These are phyloP conservation scores for Hoplostethus mediterraneus DNA, from an alignment of 2,797 vertebrate genomes.

Conservation along the genomic window DNA sequence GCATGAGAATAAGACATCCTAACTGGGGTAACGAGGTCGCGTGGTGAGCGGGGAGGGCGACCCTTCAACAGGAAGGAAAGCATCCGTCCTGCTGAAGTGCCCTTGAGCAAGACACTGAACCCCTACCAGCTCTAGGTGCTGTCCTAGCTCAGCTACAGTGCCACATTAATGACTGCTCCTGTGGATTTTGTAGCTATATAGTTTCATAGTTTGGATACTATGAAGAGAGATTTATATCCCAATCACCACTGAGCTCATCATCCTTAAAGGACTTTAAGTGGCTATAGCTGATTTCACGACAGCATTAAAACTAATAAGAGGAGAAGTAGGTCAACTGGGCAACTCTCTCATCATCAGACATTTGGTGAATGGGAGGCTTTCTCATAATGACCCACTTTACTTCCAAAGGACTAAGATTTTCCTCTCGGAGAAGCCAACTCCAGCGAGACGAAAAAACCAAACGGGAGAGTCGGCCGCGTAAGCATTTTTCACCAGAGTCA, in stretches of 20 bases:
- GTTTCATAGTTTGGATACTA: constrained; percentile 9
- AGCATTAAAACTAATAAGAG: constrained; percentile 11
- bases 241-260: constrained; percentile 3
- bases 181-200: constrained; percentile 5
- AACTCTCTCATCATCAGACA: constrained; percentile 32
- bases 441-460: constrained; percentile 62
- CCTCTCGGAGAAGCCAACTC: constrained; percentile 63
- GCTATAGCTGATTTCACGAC: constrained; percentile 26
- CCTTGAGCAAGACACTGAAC: too few relatives aligned
- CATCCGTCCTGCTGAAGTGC: too few relatives aligned
- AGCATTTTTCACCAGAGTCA: constrained; percentile 40
- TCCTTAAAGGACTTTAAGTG: not conserved
- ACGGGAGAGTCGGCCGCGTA: constrained; percentile 24
- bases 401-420: constrained; percentile 70
- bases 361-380: constrained; percentile 48
- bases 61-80: not conserved
- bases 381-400: constrained; percentile 47
- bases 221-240: constrained; percentile 20
- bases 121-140: too few relatives aligned
- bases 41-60: too few relatives aligned
- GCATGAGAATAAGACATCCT: too few relatives aligned
- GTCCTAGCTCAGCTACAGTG: too few relatives aligned
- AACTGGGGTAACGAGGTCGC: too few relatives aligned
- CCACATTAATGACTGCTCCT: not conserved
- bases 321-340: constrained; percentile 60